Conservation (phyloP, 2,113 vertebrate species). For the Ciconia stormi region DNA sequence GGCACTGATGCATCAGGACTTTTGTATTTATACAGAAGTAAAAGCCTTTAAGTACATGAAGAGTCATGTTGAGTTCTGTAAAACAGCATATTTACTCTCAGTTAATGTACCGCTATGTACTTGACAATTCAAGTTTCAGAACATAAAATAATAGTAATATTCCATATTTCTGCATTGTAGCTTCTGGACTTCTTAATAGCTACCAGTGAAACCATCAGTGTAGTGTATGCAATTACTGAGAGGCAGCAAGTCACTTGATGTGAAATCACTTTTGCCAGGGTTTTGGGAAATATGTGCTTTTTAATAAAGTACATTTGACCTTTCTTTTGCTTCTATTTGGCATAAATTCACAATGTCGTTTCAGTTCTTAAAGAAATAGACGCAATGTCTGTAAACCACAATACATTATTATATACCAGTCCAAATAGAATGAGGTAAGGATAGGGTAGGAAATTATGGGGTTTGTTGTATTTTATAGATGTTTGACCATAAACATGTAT, state of each 20-base stretch:
- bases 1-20: neutral
- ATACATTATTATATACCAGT: neutral
- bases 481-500: neutral
- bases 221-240: neutral
- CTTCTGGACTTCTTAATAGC: neutral
- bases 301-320: neutral
- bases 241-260: neutral
- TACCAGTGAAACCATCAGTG: neutral
- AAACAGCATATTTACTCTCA: neutral
- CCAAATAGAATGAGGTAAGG: neutral
- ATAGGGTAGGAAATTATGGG: neutral
- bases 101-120: neutral
- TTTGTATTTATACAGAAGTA: neutral
- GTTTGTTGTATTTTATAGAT: neutral
- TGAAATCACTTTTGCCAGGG: neutral
- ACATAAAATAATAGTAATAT: neutral
- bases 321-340: slow-evolving; percentile 6
- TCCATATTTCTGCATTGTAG: neutral
- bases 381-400: neutral
- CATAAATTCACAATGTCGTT: slow-evolving; percentile 1
- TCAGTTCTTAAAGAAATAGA: neutral
- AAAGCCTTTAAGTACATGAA: neutral
- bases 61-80: neutral
- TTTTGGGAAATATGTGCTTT: neutral
- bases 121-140: neutral